Evolutionary conservation across 30 jellyfish, hydroid and myxozoan species (phyloP), one percentile per base, ranked within the genome.

Genomic region (Morbakka virulenta): DNA sequence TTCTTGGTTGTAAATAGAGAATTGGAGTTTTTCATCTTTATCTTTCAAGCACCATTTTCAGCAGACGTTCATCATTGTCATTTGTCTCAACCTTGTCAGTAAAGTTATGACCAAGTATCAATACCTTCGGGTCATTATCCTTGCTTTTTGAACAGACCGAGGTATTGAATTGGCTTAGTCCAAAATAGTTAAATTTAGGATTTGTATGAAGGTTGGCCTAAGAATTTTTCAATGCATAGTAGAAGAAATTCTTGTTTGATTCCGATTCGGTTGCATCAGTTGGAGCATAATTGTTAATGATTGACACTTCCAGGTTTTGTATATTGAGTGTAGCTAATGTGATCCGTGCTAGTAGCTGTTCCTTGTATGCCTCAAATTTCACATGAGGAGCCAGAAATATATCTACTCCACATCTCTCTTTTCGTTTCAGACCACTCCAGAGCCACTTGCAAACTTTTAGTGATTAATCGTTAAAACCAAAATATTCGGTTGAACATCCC

Each of bases 371-470:
- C 61, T 65, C 64, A 31, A 65, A 64, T 31, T 27, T 65, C 4
- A 31, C 64, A 31, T 65, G 17, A 0, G 61, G 77, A 27, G 77
- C 64, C 0, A 27, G 77, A 25, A 57, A 0, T 0, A 57, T 57
- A 20, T 14, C 70, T 20, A 47, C 70, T 0, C 17, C 70, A 57
- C 27, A 33, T 22, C 27, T 33, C 27, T 57, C 27, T 33, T 57
- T 57, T 57, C 17, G 26, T 33, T 57, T 57, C 0, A 20, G 70
- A 20, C 70, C 70, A 57, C 70, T 57, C 70, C 70, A 57, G 6
- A 57, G 22, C 70, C 22, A 0, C 27, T 57, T 29, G 33, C 70
- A 57, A n/a, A 28, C 69, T 53, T 53, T 53, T 20, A 53, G 22
- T 20, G 69, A 53, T 53, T 53, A 28, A 53, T 57, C 70, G 6